Conservation (phyloP, 2,888 invertebrate species). For the Pogonocherus hispidulus region DNA sequence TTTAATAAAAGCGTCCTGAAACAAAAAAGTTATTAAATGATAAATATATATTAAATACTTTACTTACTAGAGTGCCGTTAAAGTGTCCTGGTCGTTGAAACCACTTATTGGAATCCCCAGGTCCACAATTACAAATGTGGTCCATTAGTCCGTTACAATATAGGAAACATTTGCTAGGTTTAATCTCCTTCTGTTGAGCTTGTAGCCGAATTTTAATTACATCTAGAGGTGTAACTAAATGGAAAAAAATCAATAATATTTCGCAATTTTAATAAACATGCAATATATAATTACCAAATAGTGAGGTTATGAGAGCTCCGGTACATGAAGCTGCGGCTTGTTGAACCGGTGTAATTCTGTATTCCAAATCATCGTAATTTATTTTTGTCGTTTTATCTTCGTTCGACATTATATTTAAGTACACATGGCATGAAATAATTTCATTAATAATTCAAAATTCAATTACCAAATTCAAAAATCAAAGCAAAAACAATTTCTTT, state of each 20-base stretch:
- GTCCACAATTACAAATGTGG: slow-evolving; percentile 89
- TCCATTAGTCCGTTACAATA: slow-evolving; percentile 99
- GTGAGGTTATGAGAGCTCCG: slow-evolving; percentile 90
- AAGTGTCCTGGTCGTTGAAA: slow-evolving; percentile 79
- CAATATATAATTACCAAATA: slow-evolving; percentile 78
- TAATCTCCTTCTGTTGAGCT: slow-evolving; percentile 88
- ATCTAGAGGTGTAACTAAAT: slow-evolving; percentile 96
- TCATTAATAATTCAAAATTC: too few species aligned
- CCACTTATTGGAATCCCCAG: slow-evolving; percentile 72
- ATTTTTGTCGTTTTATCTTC: slow-evolving; percentile 19
- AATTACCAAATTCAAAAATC: too few species aligned
- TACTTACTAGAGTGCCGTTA: slow-evolving; percentile 78
- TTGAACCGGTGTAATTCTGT: slow-evolving; percentile 83
- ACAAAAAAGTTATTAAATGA: background rate
- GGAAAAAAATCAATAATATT: slow-evolving; percentile 28
- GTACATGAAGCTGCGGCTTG: slow-evolving; percentile 90
- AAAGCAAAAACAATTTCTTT: too few species aligned
- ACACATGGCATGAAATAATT: background rate
- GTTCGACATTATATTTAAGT: slow-evolving; percentile 7
- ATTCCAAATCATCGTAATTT: slow-evolving; percentile 78
- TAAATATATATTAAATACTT: background rate
- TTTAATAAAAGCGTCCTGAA: slow-evolving; percentile 95
- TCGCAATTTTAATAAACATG: slow-evolving; percentile 15
- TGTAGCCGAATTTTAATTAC: slow-evolving; percentile 99
- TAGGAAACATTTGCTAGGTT: slow-evolving; percentile 91